phyloP scores from a whole-genome alignment of 2,113 vertebrate species.

The Alethe diademata region DNA sequence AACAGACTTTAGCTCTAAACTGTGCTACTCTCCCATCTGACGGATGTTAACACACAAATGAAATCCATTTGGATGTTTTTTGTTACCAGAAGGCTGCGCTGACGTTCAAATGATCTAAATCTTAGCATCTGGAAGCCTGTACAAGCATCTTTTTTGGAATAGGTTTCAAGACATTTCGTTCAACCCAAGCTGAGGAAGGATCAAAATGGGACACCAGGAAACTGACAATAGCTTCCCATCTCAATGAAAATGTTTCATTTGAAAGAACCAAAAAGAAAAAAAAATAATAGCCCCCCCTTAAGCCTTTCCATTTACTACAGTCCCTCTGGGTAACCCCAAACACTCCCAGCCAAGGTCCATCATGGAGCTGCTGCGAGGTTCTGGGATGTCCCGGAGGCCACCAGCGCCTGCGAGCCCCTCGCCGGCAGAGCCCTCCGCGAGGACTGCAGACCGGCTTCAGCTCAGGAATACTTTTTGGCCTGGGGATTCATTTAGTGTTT shows the following conservation, averaged over 20 bases:
- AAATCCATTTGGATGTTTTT: slow-evolving; percentile 40
- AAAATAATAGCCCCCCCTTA: no score
- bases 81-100: slow-evolving; percentile 67
- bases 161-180: slow-evolving; percentile 21
- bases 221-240: neutral
- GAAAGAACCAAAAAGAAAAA: neutral
- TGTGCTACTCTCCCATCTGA: slow-evolving; percentile 21
- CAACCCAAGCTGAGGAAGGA: neutral
- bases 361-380: neutral
- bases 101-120: slow-evolving; percentile 62
- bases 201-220: neutral
- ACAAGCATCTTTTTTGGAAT: neutral
- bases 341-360: neutral
- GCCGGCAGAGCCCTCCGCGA: neutral
- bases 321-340: neutral
- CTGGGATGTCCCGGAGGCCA: neutral
- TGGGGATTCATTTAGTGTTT: neutral
- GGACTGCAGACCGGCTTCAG: neutral
- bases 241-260: neutral
- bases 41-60: slow-evolving; percentile 15
- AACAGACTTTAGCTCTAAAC: slow-evolving; percentile 11
- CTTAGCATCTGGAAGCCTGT: slow-evolving; percentile 44
- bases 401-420: neutral
- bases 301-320: neutral
- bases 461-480: neutral